Percentiles rank a stretch among this genome's conserved stretches.
Conservation (phyloP, 2,797 vertebrate species). For the Borostomias antarcticus region DNA sequence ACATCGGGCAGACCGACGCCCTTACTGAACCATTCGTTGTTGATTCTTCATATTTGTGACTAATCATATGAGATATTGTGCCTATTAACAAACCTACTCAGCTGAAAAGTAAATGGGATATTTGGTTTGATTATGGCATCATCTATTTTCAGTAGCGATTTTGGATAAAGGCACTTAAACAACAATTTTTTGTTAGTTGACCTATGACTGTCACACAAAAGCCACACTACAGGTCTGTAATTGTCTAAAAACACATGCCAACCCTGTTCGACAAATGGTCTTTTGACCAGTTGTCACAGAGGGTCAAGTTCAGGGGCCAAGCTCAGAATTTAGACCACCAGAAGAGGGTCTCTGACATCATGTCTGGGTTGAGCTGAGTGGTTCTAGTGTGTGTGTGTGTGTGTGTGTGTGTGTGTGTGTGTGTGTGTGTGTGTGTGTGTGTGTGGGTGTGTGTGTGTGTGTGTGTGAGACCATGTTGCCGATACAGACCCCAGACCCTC, state of each 20-base stretch:
- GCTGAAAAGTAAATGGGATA: background rate
- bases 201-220: background rate
- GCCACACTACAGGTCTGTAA: background rate
- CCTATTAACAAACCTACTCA: background rate
- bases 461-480: background rate
- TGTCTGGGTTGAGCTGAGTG: background rate
- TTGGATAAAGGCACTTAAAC: background rate
- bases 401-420: background rate
- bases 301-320: constrained; percentile 3
- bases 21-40: background rate
- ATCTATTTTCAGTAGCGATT: background rate
- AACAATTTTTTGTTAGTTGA: too few species aligned
- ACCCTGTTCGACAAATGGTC: background rate
- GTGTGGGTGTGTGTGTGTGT: background rate
- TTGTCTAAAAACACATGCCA: too few species aligned
- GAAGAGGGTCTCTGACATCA: background rate
- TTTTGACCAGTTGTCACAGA: background rate
- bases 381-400: background rate
- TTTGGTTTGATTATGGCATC: background rate
- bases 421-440: constrained; percentile 2
- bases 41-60: background rate
- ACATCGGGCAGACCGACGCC: background rate
- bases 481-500: background rate
- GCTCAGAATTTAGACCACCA: constrained; percentile 1
- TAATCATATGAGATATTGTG: too few species aligned